Evolutionary conservation across 1,140 invertebrate genomes (phyloP).

Genomic region (Neodiprion fabricii): DNA sequence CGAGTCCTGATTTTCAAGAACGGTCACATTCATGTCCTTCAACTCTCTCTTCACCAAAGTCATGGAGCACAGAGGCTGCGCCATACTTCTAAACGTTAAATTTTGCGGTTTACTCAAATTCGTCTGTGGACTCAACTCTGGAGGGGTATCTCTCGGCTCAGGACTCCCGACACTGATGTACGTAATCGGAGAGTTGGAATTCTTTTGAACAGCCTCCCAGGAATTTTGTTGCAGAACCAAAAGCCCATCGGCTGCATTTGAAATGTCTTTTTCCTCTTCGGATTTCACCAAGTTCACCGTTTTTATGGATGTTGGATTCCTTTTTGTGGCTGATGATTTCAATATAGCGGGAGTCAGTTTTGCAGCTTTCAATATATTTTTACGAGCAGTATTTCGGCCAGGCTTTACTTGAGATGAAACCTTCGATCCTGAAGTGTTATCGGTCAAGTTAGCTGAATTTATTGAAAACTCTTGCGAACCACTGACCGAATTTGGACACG

Average conservation of each 20-base stretch:
- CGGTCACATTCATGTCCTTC: not conserved
- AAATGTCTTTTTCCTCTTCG: constrained; percentile 27
- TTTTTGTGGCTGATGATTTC: constrained; percentile 13
- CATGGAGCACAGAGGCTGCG: not conserved
- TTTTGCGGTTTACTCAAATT: not conserved
- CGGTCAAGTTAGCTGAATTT: not conserved
- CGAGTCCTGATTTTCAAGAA: not conserved
- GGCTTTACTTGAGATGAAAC: constrained; percentile 11
- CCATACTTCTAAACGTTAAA: not conserved
- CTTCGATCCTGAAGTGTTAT: not conserved
- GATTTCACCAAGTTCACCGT: not conserved
- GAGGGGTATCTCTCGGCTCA: not conserved
- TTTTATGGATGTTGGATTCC: not conserved
- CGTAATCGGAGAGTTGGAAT: not conserved
- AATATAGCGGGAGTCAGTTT: constrained; percentile 33
- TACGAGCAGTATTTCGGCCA: constrained; percentile 29
- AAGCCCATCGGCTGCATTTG: constrained; percentile 22
- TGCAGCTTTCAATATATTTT: constrained; percentile 42
- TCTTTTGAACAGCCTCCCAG: constrained; percentile 13
- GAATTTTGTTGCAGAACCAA: constrained; percentile 31
- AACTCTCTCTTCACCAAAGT: not conserved
- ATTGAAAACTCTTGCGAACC: not conserved
- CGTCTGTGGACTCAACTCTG: not conserved
- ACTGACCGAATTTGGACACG: not conserved
- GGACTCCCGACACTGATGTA: too few relatives aligned